These are phyloP conservation scores for Spatulosminthurus flaviceps DNA, from an alignment of 2,888 invertebrate genomes.

Conservation along the genomic window DNA sequence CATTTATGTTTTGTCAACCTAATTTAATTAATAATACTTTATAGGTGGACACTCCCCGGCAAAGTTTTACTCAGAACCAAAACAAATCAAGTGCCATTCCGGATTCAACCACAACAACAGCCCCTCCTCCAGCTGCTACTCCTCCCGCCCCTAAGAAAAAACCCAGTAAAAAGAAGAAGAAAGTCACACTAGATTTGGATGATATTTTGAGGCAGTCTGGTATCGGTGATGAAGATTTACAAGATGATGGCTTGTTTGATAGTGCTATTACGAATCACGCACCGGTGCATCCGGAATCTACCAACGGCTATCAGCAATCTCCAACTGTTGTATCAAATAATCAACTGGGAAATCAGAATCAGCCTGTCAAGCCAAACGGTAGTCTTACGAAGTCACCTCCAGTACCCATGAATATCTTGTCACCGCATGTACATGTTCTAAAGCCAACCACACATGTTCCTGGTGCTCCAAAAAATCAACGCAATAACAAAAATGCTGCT, in stretches of 20 bases:
- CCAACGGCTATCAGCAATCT: slow-evolving; percentile 12
- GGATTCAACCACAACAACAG: slow-evolving; percentile 25
- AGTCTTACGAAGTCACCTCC: slow-evolving; percentile 35
- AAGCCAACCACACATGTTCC: slow-evolving; percentile 42
- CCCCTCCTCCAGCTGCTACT: slow-evolving; percentile 11
- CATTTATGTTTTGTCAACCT: too few relatives aligned
- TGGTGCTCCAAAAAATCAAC: slow-evolving; percentile 32
- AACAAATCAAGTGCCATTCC: slow-evolving; percentile 43
- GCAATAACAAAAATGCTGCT: slow-evolving; percentile 24
- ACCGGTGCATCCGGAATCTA: background rate
- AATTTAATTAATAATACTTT: too few relatives aligned
- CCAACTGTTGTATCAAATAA: slow-evolving; percentile 30
- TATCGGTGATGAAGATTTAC: slow-evolving; percentile 62
- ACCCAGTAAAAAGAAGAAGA: slow-evolving; percentile 57
- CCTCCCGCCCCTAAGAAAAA: slow-evolving; percentile 58
- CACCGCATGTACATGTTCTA: slow-evolving; percentile 47
- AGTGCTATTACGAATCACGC: slow-evolving; percentile 21
- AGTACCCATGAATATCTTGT: slow-evolving; percentile 38
- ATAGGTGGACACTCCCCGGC: slow-evolving; percentile 16
- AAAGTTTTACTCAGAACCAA: slow-evolving; percentile 2
- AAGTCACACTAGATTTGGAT: slow-evolving; percentile 61
- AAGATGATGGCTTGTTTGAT: slow-evolving; percentile 60
- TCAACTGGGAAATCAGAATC: slow-evolving; percentile 27
- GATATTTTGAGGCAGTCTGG: slow-evolving; percentile 63
- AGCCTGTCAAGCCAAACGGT: slow-evolving; percentile 57